A percentile compares a stretch with the other conserved stretches of the same genome.
phyloP scores from a whole-genome alignment of 2,797 vertebrate species.

The Tokudaia tokunoshimensis region DNA sequence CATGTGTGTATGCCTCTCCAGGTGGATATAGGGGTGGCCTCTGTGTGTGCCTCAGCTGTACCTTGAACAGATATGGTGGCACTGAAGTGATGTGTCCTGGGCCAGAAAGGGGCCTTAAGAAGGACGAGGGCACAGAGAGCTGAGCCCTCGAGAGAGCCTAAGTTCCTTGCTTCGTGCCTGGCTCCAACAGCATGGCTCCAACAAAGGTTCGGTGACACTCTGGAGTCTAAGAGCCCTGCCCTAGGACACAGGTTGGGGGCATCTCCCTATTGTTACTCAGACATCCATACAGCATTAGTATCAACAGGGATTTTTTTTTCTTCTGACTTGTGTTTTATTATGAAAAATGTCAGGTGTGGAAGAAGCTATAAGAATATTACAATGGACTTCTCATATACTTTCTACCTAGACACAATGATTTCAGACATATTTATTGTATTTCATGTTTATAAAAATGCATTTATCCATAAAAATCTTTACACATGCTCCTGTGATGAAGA shows the following conservation, averaged over 20 bases:
- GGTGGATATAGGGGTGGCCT: not conserved
- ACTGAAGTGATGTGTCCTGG: too few species aligned
- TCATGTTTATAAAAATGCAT: not conserved
- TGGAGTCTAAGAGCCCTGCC: not conserved
- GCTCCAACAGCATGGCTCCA: not conserved
- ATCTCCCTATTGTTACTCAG: not conserved
- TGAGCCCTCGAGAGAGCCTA: not conserved
- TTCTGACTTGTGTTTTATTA: not conserved
- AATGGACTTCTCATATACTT: not conserved
- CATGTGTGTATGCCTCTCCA: too few species aligned
- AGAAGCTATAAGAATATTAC: not conserved
- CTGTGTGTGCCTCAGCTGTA: not conserved
- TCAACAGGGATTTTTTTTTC: not conserved
- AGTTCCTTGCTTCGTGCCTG: not conserved
- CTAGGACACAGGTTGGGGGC: too few species aligned
- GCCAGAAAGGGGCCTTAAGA: not conserved
- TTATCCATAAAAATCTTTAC: not conserved
- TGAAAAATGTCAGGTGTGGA: not conserved
- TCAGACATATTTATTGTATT: not conserved
- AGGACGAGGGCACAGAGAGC: not conserved
- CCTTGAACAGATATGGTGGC: not conserved
- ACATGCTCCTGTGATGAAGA: too few species aligned
- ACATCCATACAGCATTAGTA: not conserved
- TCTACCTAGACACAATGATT: not conserved
- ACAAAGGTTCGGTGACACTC: not conserved